Evolutionary conservation across 2,888 invertebrate genomes (phyloP).

Genomic region (Drosophila paranaensis): DNA sequence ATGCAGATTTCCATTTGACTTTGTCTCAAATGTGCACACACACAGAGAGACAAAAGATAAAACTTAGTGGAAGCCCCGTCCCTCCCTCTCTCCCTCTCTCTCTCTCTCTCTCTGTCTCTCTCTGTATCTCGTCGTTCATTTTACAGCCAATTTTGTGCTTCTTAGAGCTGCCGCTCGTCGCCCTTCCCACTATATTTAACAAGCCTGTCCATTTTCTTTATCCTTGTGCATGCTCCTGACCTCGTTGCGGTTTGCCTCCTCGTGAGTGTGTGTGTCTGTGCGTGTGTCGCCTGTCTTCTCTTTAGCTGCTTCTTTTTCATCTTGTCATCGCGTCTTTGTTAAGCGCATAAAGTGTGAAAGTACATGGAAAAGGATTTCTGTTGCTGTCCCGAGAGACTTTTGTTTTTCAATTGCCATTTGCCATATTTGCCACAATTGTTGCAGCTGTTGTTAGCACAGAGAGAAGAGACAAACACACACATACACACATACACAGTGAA

Average conservation of each 20-base stretch:
- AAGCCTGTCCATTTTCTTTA: conserved; percentile 12
- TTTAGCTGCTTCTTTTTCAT: conserved; percentile 1
- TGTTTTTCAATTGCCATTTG: conserved; percentile 76
- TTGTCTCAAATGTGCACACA: conserved; percentile 50
- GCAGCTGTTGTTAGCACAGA: conserved; percentile 29
- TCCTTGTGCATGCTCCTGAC: conserved; percentile 50
- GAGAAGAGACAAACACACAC: neutral
- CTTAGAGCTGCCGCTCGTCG: neutral
- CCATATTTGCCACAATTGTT: conserved; percentile 74
- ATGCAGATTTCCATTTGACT: conserved; percentile 76
- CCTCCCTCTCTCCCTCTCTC: no score
- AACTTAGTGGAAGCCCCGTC: conserved; percentile 6
- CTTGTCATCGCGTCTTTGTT: conserved; percentile 56
- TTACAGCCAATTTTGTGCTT: conserved; percentile 69
- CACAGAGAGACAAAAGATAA: conserved; percentile 22
- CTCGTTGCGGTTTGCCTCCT: conserved; percentile 34
- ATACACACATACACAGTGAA: neutral
- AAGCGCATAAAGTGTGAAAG: conserved; percentile 71
- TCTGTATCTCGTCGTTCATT: conserved; percentile 56
- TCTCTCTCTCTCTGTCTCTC: neutral
- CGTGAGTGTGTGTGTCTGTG: conserved; percentile 12
- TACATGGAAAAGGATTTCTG: conserved; percentile 65
- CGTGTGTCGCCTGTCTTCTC: neutral
- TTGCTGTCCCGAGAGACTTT: conserved; percentile 58
- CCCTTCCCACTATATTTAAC: conserved; percentile 14